Conservation (phyloP, 2,113 vertebrate genomes). For the Empidonax alnorum region DNA sequence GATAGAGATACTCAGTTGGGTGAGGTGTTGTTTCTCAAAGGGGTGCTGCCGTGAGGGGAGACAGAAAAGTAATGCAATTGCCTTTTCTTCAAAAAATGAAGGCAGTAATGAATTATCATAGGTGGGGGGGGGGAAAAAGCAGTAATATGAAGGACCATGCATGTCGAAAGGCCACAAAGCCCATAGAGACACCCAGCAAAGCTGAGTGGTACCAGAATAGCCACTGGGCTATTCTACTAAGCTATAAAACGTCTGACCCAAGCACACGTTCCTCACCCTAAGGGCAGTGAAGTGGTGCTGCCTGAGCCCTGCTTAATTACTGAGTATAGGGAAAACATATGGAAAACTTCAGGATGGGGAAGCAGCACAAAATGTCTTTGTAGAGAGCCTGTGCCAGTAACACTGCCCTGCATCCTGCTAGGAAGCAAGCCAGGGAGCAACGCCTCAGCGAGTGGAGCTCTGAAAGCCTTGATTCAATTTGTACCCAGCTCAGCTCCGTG, state of each 20-base stretch:
- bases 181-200: background rate
- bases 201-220: background rate
- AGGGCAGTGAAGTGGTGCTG: background rate
- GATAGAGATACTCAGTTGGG: background rate
- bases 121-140: no score
- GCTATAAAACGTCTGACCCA: background rate
- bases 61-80: background rate
- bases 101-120: background rate
- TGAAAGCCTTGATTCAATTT: constrained; percentile 67
- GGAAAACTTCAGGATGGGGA: constrained; percentile 20
- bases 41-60: background rate
- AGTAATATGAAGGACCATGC: background rate
- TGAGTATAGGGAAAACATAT: background rate
- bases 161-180: background rate
- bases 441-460: background rate
- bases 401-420: constrained; percentile 29
- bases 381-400: background rate
- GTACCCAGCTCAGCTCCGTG: constrained; percentile 15
- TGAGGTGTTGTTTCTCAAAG: background rate
- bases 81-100: background rate
- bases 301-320: background rate
- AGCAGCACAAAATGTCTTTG: constrained; percentile 14
- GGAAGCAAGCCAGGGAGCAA: constrained; percentile 54
- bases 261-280: background rate
- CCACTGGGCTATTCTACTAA: background rate